These are phyloP conservation scores for Gibbula magus DNA, from an alignment of 2,888 invertebrate species.

Conservation along the genomic window DNA sequence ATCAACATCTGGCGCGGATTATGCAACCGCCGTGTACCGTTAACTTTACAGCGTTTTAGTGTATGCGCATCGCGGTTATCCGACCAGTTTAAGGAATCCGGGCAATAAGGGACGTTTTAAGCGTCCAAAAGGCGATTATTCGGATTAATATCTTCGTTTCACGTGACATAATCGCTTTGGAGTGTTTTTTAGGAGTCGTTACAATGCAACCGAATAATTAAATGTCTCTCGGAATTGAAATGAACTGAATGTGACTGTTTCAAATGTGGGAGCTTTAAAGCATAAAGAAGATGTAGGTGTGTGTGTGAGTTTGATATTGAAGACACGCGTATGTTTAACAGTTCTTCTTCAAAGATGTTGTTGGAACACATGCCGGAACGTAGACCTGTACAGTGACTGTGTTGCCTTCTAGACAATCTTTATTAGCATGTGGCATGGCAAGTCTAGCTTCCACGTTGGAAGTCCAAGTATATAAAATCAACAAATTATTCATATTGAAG, in stretches of 20 bases:
- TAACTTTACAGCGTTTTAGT: not conserved
- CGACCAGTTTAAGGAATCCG: not conserved
- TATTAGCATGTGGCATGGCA: no score
- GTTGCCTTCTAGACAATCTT: no score
- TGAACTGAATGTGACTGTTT: not conserved
- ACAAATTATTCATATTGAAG: no score
- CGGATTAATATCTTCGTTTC: not conserved
- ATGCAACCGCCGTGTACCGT: not conserved
- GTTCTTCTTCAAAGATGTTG: no score
- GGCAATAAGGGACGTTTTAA: conserved; percentile 1
- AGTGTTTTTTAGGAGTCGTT: not conserved
- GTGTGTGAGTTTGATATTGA: no score
- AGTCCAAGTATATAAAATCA: no score
- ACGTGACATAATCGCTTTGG: not conserved
- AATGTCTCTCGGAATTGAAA: not conserved
- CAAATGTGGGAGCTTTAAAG: no score
- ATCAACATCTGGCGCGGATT: not conserved
- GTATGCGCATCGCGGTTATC: not conserved
- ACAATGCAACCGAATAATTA: not conserved
- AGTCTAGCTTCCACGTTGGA: no score
- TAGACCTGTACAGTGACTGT: no score
- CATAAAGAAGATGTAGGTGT: no score
- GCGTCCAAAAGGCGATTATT: not conserved
- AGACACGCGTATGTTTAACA: no score
- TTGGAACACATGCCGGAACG: no score